phyloP scores from a whole-genome alignment of 2,113 vertebrate genomes.

The Leptobrachium leishanense region DNA sequence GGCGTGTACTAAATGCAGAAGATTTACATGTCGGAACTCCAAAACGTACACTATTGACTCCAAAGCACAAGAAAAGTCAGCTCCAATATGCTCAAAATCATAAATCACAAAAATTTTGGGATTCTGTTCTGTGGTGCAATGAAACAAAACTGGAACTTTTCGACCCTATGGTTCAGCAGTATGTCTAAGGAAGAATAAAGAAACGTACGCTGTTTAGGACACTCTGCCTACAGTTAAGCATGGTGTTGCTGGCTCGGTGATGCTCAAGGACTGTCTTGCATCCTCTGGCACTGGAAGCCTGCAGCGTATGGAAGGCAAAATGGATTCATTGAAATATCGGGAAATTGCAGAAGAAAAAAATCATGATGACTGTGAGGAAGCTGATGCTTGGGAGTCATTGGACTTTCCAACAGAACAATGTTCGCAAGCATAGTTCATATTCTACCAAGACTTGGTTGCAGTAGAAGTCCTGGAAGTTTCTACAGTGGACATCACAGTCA shows the following conservation, averaged over 20 bases:
- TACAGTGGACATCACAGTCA: no score
- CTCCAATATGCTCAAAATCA: constrained; percentile 10
- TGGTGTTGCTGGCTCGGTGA: background rate
- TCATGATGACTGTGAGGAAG: background rate
- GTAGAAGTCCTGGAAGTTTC: no score
- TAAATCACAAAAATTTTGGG: background rate
- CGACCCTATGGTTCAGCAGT: background rate
- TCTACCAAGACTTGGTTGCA: no score
- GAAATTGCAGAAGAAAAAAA: background rate
- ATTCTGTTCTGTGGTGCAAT: constrained; percentile 3
- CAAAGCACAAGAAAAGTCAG: background rate
- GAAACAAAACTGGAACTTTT: constrained; percentile 17
- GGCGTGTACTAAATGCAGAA: no score
- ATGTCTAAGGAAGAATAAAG: background rate
- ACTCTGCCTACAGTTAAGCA: background rate
- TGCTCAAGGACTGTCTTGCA: background rate
- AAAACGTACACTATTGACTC: background rate
- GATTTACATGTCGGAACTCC: no score
- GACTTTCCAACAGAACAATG: background rate
- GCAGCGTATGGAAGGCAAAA: background rate
- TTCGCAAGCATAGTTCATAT: background rate
- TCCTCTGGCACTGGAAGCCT: background rate
- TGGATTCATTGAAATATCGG: constrained; percentile 5
- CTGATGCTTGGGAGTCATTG: background rate
- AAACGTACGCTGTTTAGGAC: background rate